Conservation (phyloP, 1,140 invertebrate genomes). For the Bombus confusus region DNA sequence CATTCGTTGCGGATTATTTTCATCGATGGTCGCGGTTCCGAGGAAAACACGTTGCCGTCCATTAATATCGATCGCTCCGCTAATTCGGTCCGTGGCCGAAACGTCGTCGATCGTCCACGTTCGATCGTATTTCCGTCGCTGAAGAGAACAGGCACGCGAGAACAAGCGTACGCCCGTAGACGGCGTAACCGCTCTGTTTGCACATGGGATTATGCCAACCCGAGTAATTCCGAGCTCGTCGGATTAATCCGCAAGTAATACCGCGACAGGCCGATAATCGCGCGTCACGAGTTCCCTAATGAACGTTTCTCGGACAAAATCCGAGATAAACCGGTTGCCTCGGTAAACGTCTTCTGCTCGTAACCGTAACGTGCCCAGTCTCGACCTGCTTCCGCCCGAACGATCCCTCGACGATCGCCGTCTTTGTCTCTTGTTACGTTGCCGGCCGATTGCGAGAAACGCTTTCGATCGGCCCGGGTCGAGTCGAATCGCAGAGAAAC, state of each 20-base stretch:
- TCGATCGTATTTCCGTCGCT: too few relatives aligned
- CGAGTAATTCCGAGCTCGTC: constrained; percentile 50
- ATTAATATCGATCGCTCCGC: background rate
- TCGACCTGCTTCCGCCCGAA: constrained; percentile 1
- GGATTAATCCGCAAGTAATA: constrained; percentile 63
- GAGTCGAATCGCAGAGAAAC: constrained; percentile 5
- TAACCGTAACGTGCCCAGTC: background rate
- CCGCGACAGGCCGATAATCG: constrained; percentile 47
- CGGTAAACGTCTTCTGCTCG: background rate
- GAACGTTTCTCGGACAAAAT: constrained; percentile 51
- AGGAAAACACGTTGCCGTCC: too few relatives aligned
- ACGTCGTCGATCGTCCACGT: too few relatives aligned
- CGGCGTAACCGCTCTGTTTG: constrained; percentile 18
- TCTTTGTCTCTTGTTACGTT: too few relatives aligned
- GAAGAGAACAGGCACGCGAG: too few relatives aligned
- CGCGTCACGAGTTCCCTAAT: constrained; percentile 24
- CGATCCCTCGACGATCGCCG: too few relatives aligned
- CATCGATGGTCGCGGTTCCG: too few relatives aligned
- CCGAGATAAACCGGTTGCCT: constrained; percentile 42
- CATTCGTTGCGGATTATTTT: too few relatives aligned
- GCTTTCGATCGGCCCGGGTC: background rate
- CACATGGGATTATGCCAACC: constrained; percentile 43
- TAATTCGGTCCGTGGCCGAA: background rate
- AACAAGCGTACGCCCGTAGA: background rate
- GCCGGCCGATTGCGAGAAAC: constrained; percentile 1